Base-by-base conservation (phyloP, 2,888 invertebrate species). In the Tipula lateralis region DNA sequence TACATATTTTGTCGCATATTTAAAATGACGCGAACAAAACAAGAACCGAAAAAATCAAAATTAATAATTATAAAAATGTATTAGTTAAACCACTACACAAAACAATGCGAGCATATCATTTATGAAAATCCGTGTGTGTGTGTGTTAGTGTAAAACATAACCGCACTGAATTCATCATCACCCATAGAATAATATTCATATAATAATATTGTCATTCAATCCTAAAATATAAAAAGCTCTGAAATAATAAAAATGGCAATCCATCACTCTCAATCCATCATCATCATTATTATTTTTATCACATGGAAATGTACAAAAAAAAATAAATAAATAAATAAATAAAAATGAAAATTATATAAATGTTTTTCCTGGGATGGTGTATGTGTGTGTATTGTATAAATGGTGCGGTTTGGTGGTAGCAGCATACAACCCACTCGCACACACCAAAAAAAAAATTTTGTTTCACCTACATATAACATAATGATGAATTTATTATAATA, bases 141-240 rank as follows among this genome's bases (percentile, higher is more conserved):
- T 44, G 16, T 44, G 16, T 44, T 0, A 16, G 44, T 44, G 19
- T 44, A 16, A n/a, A 66, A 66, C 66, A 66, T 24, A 66, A 66
- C 66, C 66, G 24, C 66, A 66, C 24, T 24, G 24, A 66, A 66
- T 66, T 66, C 66, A 66, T 66, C 66, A 66, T 66, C 66, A 66
- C 66, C 66, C 66, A 66, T 0, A 44, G 16, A 50, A 66, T 9
- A 66, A 66, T 66, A 66, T 66, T 66, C 24, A 9, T 66, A 66
- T 66, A 66, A 66, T 66, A 66, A 66, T 66, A 66, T 66, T 66
- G 66, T 66, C 66, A 66, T 66, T 66, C 66, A 66, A 66, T 66
- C 66, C 66, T 24, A 9, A 24, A 66, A 66, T 9, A 66, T 66
- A 66, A 66, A 66, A 66, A 24, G 66, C 24, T 66, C 66, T 24